Percentiles rank a stretch among this genome's conserved stretches.
Conservation (phyloP, 2,888 invertebrate genomes). For the Philhelius pedissequus region DNA sequence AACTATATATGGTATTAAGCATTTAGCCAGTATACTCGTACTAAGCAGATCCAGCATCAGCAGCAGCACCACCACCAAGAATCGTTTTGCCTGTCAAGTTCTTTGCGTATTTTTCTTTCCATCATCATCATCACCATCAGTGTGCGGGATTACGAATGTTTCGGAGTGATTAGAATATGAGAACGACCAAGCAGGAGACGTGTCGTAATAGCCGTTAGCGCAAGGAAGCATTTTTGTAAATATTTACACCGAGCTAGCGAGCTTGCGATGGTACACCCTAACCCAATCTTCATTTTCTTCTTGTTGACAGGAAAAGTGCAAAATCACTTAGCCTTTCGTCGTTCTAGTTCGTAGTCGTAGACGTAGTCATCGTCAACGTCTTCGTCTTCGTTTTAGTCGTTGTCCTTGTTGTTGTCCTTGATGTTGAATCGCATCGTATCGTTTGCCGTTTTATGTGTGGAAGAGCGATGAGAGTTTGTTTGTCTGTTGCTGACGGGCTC, state of each 20-base stretch:
- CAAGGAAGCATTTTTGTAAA: conserved; percentile 60
- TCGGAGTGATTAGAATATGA: conserved; percentile 64
- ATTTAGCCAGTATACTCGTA: neutral
- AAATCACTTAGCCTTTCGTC: conserved; percentile 63
- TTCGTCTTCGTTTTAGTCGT: neutral
- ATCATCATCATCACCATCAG: conserved; percentile 25
- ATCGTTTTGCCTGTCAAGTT: conserved; percentile 51
- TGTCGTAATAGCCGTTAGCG: conserved; percentile 68
- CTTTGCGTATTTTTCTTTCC: conserved; percentile 48
- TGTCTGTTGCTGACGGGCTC: conserved; percentile 65
- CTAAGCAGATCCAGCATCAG: neutral
- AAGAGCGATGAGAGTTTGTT: conserved; percentile 52
- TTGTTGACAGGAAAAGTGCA: conserved; percentile 58
- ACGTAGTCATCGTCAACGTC: neutral
- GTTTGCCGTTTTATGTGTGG: neutral
- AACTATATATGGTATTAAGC: too few species aligned
- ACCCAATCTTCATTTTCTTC: neutral
- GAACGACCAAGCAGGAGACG: conserved; percentile 38
- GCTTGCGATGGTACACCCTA: conserved; percentile 28
- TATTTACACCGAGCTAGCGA: conserved; percentile 62
- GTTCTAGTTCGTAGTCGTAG: neutral
- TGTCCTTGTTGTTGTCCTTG: neutral
- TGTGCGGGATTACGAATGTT: conserved; percentile 61
- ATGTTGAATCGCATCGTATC: neutral
- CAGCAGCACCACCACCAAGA: conserved; percentile 34